These are phyloP conservation scores for Siniperca scherzeri DNA, from an alignment of 2,797 vertebrate genomes.

Conservation along the genomic window DNA sequence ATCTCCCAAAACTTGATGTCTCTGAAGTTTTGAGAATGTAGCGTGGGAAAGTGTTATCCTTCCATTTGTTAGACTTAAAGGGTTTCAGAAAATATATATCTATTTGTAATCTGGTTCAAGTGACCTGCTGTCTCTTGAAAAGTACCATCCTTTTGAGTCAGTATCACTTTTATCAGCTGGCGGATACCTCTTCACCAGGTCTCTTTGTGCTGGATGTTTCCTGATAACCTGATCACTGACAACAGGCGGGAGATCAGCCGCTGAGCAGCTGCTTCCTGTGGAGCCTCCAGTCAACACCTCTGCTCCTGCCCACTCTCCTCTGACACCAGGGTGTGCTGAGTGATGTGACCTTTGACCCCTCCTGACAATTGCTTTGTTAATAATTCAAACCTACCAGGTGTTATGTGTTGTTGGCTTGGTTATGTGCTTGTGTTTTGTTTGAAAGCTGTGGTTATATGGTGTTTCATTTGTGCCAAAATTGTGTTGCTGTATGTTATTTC, in stretches of 20 bases:
- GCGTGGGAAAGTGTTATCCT: slow-evolving; percentile 53
- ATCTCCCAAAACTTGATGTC: slow-evolving; percentile 19
- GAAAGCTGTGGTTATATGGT: neutral
- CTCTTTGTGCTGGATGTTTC: neutral
- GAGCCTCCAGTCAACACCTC: slow-evolving; percentile 43
- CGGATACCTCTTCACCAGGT: neutral
- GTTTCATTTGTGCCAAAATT: neutral
- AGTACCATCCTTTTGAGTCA: neutral
- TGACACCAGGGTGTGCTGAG: slow-evolving; percentile 27
- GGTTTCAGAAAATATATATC: neutral
- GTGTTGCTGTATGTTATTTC: neutral
- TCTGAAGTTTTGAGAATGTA: slow-evolving; percentile 31
- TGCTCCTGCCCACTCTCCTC: slow-evolving; percentile 20
- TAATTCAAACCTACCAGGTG: slow-evolving; percentile 71
- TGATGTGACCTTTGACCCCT: slow-evolving; percentile 55
- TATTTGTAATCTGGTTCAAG: neutral
- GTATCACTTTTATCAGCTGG: neutral
- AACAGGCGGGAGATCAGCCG: slow-evolving; percentile 22
- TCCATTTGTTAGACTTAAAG: slow-evolving; percentile 7
- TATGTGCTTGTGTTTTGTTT: neutral
- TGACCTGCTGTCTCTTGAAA: rapidly evolving
- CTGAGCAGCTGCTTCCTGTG: slow-evolving; percentile 75
- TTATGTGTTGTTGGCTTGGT: neutral
- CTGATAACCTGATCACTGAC: slow-evolving; percentile 38
- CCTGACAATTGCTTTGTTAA: slow-evolving; percentile 48